Evolutionary conservation across 2,888 invertebrate genomes (phyloP).

Genomic region (Pimpla rufipes): DNA sequence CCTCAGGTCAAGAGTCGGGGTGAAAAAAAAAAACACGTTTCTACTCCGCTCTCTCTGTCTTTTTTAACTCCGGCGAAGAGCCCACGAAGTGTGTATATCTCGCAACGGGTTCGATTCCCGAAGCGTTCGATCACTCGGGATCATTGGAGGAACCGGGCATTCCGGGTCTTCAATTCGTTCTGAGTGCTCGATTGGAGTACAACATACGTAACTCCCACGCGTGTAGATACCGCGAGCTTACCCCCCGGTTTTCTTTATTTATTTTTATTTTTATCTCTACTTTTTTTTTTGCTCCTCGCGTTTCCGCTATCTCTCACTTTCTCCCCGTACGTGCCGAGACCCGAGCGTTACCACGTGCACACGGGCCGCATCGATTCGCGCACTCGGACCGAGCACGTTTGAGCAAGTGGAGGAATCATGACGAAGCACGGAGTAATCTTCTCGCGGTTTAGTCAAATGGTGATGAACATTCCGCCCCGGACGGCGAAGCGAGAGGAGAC

Average conservation of each 20-base stretch:
- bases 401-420: constrained; percentile 4
- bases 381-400: background rate
- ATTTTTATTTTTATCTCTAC: no score
- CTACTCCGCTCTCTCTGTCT: background rate
- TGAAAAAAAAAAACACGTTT: background rate
- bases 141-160: constrained; percentile 61
- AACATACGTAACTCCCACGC: constrained; percentile 6
- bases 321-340: constrained; percentile 2
- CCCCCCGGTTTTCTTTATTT: constrained; percentile 3
- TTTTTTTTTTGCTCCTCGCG: background rate
- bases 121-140: constrained; percentile 58
- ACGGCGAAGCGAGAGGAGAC: no score
- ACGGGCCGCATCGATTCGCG: constrained; percentile 13
- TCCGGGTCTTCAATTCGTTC: constrained; percentile 63
- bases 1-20: background rate
- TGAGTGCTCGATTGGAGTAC: constrained; percentile 50
- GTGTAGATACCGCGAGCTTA: background rate
- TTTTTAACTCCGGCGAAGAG: background rate
- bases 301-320: constrained; percentile 42
- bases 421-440: constrained; percentile 25
- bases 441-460: constrained; percentile 13
- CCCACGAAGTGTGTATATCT: constrained; percentile 28
- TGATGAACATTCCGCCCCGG: no score
- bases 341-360: background rate
- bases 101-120: constrained; percentile 37